Evolutionary conservation across 2,113 vertebrate genomes (phyloP).

Genomic region (Riparia riparia): DNA sequence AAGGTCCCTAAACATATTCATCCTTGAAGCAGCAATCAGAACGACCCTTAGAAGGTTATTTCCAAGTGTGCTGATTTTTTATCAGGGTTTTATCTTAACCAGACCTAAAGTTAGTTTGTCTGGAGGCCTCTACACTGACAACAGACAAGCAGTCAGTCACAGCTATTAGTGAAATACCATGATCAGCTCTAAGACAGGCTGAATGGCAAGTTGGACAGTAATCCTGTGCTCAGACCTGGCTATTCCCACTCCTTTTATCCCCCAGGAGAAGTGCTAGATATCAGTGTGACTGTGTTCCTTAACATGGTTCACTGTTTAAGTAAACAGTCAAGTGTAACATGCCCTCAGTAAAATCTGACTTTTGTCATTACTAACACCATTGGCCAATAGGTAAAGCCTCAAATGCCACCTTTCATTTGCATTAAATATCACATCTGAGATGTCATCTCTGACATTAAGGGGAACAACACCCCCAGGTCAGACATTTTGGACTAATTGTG

Average conservation of each 20-base stretch:
- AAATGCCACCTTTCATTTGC: not conserved
- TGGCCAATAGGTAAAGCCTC: not conserved
- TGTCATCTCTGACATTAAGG: not conserved
- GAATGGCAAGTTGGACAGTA: not conserved
- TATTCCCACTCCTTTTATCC: not conserved
- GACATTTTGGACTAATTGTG: not conserved
- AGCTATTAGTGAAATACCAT: not conserved
- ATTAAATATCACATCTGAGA: not conserved
- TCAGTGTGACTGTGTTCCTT: not conserved
- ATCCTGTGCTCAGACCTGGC: not conserved
- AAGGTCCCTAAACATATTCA: slow-evolving; percentile 57
- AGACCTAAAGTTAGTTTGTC: not conserved
- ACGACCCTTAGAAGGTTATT: slow-evolving; percentile 13
- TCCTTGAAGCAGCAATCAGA: slow-evolving; percentile 52
- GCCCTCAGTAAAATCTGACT: not conserved
- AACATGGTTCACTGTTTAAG: not conserved
- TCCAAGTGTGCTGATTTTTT: not conserved
- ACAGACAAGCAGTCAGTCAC: not conserved
- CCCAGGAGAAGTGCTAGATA: not conserved
- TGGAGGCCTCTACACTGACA: not conserved
- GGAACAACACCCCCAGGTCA: not conserved
- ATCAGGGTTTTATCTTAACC: slow-evolving; percentile 31
- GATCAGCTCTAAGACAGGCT: not conserved
- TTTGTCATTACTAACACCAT: not conserved
- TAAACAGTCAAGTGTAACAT: not conserved